A percentile compares a stretch with the other conserved stretches of the same genome.
phyloP scores from a whole-genome alignment of 2,797 vertebrate genomes.

The Botia kubotai region DNA sequence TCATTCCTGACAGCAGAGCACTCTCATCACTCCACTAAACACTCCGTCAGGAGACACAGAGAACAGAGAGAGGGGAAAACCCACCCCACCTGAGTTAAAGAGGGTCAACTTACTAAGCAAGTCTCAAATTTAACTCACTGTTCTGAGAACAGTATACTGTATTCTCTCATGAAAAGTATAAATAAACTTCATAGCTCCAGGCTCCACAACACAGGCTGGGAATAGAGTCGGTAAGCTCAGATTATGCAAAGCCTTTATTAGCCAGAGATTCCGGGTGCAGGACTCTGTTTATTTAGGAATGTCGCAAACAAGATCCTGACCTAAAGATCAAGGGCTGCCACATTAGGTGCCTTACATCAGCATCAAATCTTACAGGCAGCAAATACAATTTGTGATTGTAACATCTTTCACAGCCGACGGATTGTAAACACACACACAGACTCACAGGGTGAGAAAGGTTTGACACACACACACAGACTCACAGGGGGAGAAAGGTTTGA shows the following conservation, averaged over 20 bases:
- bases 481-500: background rate
- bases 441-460: background rate
- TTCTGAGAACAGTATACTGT: conserved; percentile 63
- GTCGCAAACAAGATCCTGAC: conserved; percentile 58
- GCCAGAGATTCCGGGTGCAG: conserved; percentile 76
- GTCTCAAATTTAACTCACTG: conserved; percentile 43
- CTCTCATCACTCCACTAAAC: background rate
- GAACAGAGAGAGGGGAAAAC: background rate
- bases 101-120: background rate
- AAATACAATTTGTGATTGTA: background rate
- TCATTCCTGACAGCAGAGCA: background rate
- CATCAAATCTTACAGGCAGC: background rate
- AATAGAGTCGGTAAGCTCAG: conserved; percentile 76
- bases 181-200: conserved; percentile 80
- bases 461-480: background rate
- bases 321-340: conserved; percentile 31
- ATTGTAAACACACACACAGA: background rate
- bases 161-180: conserved; percentile 68
- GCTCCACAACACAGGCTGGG: conserved; percentile 66
- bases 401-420: background rate
- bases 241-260: conserved; percentile 86
- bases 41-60: background rate
- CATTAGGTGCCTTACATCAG: background rate
- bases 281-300: conserved; percentile 77
- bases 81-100: conserved; percentile 3